Evolutionary conservation across 1,140 invertebrate genomes (phyloP), one percentile per base, ranked within the genome.

Genomic region (Pogonognathellus flavescens): DNA sequence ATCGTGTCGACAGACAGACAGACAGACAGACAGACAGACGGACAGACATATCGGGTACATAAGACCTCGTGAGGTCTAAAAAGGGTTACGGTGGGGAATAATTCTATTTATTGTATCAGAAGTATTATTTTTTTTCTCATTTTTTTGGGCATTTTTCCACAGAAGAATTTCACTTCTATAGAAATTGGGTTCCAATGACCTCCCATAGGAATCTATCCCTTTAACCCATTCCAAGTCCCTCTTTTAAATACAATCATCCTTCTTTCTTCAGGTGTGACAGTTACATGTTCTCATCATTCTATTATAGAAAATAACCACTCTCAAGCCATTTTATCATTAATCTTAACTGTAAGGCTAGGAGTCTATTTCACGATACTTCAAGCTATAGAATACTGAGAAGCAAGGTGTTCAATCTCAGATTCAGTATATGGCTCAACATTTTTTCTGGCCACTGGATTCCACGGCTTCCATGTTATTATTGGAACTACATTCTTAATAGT

Each of bases 391-490:
- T 90, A 91, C 80, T 88, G 91, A 8, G 89, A 92, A 89, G 88
- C 92, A 1, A 85, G 88, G 0, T 94, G 94, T 91, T 87, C 90
- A 59, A 93, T 94, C 90, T 88, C 91, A 85, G 93, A 94, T 90
- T 92, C 92, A 88, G 89, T 92, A 89, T 95, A 93, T 91, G 93
- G 94, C 16, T 92, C 93, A 84, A 92, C 91, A 41, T 95, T 95
- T 91, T 95, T 93, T 92, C 91, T 95, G 91, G 92, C 92, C 82
- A 95, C 94, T 52, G 94, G 94, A 90, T 95, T 95, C 85, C 94
- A 95, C 90, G 94, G 94, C 59, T 9, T 94, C 22, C 94, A 95
- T 92, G 94, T 95, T 62, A 91, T 94, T 89, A 93, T 94, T 91
- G 94, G 93, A 88, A 93, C 93, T 81, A 91, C 92, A 80, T 95